Percentiles rank a stretch among this genome's conserved stretches.
Conservation (phyloP, 2,888 invertebrate species). For the Blera fallax region DNA sequence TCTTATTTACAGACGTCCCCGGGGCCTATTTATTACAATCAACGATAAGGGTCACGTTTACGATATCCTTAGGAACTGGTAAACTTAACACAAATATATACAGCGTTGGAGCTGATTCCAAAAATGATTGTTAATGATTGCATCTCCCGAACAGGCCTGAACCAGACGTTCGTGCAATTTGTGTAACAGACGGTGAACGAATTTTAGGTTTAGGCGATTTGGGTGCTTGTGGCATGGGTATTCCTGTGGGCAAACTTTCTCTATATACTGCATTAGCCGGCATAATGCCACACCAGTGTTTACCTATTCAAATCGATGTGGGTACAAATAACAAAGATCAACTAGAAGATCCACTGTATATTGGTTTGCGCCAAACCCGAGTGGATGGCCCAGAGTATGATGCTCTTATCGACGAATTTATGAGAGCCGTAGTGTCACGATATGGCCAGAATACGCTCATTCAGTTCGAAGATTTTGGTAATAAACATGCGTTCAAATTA, state of each 20-base stretch:
- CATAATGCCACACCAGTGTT: slow-evolving; percentile 96
- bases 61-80: slow-evolving; percentile 86
- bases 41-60: slow-evolving; percentile 96
- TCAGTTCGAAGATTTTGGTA: slow-evolving; percentile 98
- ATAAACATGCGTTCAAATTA: slow-evolving; percentile 97
- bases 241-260: slow-evolving; percentile 98
- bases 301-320: slow-evolving; percentile 96
- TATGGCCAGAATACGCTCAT: slow-evolving; percentile 93
- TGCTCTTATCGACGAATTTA: slow-evolving; percentile 97
- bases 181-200: slow-evolving; percentile 98
- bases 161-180: slow-evolving; percentile 91
- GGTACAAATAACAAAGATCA: slow-evolving; percentile 96
- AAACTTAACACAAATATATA: slow-evolving; percentile 14
- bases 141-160: slow-evolving; percentile 86
- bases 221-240: slow-evolving; percentile 98
- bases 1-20: slow-evolving; percentile 95
- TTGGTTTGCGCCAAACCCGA: slow-evolving; percentile 93
- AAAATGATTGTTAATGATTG: not conserved
- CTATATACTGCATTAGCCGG: slow-evolving; percentile 98
- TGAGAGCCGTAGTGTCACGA: slow-evolving; percentile 94
- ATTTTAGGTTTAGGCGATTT: slow-evolving; percentile 98
- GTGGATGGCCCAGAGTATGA: slow-evolving; percentile 94
- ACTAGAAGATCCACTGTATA: slow-evolving; percentile 96
- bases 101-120: not conserved
- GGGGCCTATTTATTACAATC: slow-evolving; percentile 97